Conservation (phyloP, 2,113 vertebrate genomes). For the Lanius collurio region DNA sequence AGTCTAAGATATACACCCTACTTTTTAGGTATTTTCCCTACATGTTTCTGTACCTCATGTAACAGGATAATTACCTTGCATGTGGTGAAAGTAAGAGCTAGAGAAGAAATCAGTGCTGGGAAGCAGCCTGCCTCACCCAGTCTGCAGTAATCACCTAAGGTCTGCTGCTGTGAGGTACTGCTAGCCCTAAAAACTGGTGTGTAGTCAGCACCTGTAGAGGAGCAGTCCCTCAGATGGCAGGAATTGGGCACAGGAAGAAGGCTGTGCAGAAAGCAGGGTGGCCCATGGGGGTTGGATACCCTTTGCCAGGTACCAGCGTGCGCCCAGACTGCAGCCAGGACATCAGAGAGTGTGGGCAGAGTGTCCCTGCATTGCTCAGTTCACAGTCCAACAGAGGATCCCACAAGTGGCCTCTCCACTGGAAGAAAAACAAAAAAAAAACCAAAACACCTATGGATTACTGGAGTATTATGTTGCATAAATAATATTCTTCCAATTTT, state of each 20-base stretch:
- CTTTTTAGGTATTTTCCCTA: neutral
- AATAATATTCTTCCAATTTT: neutral
- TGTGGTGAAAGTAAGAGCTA: neutral
- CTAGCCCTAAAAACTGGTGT: neutral
- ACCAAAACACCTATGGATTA: neutral
- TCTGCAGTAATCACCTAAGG: fast-evolving
- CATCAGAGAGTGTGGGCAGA: fast-evolving
- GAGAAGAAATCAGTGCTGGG: neutral
- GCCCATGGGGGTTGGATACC: neutral
- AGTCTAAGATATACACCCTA: fast-evolving
- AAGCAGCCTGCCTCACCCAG: neutral
- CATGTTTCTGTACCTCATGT: fast-evolving
- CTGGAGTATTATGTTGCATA: neutral
- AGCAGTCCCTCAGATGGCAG: neutral
- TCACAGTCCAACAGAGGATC: neutral
- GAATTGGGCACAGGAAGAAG: fast-evolving
- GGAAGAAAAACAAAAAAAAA: neutral
- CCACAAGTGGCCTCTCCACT: neutral
- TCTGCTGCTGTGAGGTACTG: neutral
- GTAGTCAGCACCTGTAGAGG: neutral
- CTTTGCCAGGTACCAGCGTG: fast-evolving
- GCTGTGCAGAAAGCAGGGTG: fast-evolving
- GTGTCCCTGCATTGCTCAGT: neutral
- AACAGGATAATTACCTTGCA: fast-evolving
- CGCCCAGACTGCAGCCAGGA: neutral